phyloP scores from a whole-genome alignment of 2,113 vertebrate species.

The Mobula hypostoma region DNA sequence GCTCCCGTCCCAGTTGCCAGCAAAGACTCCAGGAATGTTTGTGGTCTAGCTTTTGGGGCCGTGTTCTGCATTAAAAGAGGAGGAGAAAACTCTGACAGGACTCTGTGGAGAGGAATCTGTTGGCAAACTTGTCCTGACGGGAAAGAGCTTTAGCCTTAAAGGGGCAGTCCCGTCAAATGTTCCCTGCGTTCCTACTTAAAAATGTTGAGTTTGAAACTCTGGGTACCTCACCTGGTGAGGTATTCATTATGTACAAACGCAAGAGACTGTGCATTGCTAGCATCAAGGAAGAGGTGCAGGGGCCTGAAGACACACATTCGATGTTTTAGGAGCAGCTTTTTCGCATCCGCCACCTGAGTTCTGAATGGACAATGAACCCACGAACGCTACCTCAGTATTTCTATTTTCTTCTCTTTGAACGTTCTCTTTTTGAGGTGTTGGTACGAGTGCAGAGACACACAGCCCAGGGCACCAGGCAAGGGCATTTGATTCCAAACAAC shows the following conservation, averaged over 20 bases:
- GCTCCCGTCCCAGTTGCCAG: neutral
- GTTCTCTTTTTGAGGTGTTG: too few relatives aligned
- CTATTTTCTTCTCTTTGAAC: too few relatives aligned
- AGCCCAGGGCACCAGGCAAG: too few relatives aligned
- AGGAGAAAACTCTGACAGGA: neutral
- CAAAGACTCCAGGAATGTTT: slow-evolving; percentile 17
- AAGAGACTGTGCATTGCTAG: too few relatives aligned
- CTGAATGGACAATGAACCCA: too few relatives aligned
- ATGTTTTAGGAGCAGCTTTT: too few relatives aligned
- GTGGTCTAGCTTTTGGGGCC: neutral
- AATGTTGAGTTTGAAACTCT: neutral
- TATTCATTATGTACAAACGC: neutral
- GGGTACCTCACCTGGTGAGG: neutral
- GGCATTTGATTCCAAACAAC: too few relatives aligned
- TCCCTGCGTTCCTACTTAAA: neutral
- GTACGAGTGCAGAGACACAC: too few relatives aligned
- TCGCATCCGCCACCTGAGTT: too few relatives aligned
- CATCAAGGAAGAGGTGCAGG: too few relatives aligned
- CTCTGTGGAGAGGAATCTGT: neutral
- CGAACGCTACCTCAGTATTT: too few relatives aligned
- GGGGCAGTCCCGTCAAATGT: neutral
- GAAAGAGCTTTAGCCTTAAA: neutral
- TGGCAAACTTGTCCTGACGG: neutral
- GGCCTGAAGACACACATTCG: too few relatives aligned
- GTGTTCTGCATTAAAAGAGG: neutral